Evolutionary conservation across 1,140 invertebrate genomes (phyloP), one percentile per base, ranked within the genome.

Genomic region (Caenorhabditis brenneri): DNA sequence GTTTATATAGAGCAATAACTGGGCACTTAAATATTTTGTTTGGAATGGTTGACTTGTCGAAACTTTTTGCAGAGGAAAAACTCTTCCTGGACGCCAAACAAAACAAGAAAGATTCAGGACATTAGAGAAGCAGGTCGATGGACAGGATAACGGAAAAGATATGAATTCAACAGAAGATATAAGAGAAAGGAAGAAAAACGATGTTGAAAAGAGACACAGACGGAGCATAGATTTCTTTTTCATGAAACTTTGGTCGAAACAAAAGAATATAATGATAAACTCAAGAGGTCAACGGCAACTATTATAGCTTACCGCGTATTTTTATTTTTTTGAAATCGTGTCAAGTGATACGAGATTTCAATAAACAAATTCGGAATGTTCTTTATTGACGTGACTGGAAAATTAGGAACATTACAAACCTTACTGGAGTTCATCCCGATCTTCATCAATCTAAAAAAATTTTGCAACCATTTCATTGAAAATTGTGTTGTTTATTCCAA

Each of bases 1-100:
- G 65, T 46, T 42, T 12, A n/a, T 74, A 24, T 74, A 42, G 65
- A 74, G 65, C 58, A 65, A 42, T 36, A 74, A 74, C 36, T 42
- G 65, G 58, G 4, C 58, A 74, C 22, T 74, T 42, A 33, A 42
- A 6, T 29, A 6, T 24, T n/a, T 74, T 74, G 36, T 42, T 74
- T 65, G 4, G 36, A 24, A 9, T 27, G 24, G 24, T 24, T 55
- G 19, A 29, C n/a, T 74, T 74, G n/a, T 74, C 33, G 33, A 42
- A 74, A 74, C 12, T 22, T 65, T 42, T 15, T 3, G 19, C 58
- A 3, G 19, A 9, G 31, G 15, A 12, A 3, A 36, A 22, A 33
- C 10, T 27, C 15, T 65, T 65, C 15, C 31, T 10, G 31, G 58
- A 36, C 9, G 58, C 15, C 16, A 65, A 65, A 33, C 9, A 79